Evolutionary conservation across 2,888 invertebrate species (phyloP).

Genomic region (Cistogaster globosa): DNA sequence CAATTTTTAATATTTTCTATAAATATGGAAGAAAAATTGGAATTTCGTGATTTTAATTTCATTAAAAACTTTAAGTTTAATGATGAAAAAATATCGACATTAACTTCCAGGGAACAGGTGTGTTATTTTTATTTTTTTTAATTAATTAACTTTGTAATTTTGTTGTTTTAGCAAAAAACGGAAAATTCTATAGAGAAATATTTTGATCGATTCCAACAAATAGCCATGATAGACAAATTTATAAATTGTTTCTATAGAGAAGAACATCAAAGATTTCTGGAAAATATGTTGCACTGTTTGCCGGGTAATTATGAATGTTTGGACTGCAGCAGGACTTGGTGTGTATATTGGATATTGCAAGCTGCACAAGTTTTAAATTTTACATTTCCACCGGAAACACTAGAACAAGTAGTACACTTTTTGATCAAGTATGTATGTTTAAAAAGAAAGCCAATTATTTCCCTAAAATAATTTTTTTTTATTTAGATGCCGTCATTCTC

Average conservation of each 20-base stretch:
- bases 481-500: slow-evolving; percentile 78
- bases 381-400: slow-evolving; percentile 85
- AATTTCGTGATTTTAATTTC: slow-evolving; percentile 78
- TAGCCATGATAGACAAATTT: slow-evolving; percentile 84
- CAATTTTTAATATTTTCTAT: background rate
- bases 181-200: slow-evolving; percentile 85
- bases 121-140: slow-evolving; percentile 55
- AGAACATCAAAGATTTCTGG: slow-evolving; percentile 87
- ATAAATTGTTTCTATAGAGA: slow-evolving; percentile 85
- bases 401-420: slow-evolving; percentile 85
- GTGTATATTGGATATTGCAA: slow-evolving; percentile 98
- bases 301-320: slow-evolving; percentile 90
- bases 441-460: background rate
- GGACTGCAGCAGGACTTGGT: slow-evolving; percentile 98
- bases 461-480: slow-evolving; percentile 4
- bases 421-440: slow-evolving; percentile 84
- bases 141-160: background rate
- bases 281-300: slow-evolving; percentile 87
- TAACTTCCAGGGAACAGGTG: slow-evolving; percentile 86
- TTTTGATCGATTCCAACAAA: slow-evolving; percentile 83
- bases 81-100: slow-evolving; percentile 85
- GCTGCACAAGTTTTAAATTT: slow-evolving; percentile 90
- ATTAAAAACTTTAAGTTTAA: slow-evolving; percentile 84
- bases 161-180: slow-evolving; percentile 84
- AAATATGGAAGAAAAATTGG: slow-evolving; percentile 67